phyloP scores from a whole-genome alignment of 2,797 vertebrate genomes.

The Gymnoscopelus braueri region DNA sequence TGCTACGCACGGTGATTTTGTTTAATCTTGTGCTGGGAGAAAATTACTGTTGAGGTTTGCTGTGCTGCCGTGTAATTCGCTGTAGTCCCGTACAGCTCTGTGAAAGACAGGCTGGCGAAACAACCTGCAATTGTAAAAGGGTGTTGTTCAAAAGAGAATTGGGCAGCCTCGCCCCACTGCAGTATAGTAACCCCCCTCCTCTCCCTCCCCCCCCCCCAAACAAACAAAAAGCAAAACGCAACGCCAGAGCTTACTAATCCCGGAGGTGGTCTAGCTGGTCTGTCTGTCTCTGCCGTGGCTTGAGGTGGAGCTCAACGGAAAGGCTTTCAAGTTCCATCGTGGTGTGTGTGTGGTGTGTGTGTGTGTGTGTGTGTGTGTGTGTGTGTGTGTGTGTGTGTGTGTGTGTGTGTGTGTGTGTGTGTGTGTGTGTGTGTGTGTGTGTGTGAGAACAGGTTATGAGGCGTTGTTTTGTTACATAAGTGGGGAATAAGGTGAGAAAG shows the following conservation, averaged over 20 bases:
- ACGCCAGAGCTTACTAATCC: constrained; percentile 57
- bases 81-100: constrained; percentile 23
- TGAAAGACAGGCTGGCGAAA: constrained; percentile 36
- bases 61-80: constrained; percentile 25
- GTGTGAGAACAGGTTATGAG: constrained; percentile 40
- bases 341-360: constrained; percentile 7
- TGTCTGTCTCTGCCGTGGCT: constrained; percentile 30
- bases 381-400: no score
- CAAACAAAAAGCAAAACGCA: constrained; percentile 31
- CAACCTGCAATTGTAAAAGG: constrained; percentile 57
- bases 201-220: background rate
- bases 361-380: no score
- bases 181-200: background rate
- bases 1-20: constrained; percentile 17
- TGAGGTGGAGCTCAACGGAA: constrained; percentile 51
- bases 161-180: constrained; percentile 56
- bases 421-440: no score
- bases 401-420: no score
- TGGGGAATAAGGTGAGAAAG: constrained; percentile 40
- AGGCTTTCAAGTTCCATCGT: constrained; percentile 29
- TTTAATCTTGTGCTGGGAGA: constrained; percentile 17
- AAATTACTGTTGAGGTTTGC: constrained; percentile 50
- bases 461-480: constrained; percentile 32
- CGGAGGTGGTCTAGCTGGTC: constrained; percentile 61
- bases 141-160: constrained; percentile 58